These are phyloP conservation scores for Smutsia gigantea DNA, from an alignment of 2,797 vertebrate genomes.

Conservation along the genomic window DNA sequence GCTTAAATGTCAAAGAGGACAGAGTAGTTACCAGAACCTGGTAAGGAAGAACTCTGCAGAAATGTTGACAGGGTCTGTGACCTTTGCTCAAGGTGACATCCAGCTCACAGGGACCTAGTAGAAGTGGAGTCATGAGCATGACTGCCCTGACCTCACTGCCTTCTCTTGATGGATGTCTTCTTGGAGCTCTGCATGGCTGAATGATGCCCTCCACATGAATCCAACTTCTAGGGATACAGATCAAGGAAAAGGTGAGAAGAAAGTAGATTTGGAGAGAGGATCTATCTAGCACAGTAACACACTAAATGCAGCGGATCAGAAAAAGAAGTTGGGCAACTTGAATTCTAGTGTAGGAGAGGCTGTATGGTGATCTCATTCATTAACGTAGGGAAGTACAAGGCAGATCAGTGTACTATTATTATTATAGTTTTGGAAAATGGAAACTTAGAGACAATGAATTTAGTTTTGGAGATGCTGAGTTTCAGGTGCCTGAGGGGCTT, in stretches of 20 bases:
- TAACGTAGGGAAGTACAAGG: neutral
- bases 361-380: neutral
- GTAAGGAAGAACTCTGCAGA: neutral
- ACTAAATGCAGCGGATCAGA: neutral
- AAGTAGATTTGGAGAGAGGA: neutral
- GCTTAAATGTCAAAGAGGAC: neutral
- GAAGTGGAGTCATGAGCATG: neutral
- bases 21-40: neutral
- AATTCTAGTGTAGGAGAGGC: neutral
- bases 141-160: neutral
- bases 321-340: neutral
- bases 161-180: neutral
- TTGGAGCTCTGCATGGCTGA: neutral
- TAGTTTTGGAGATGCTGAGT: slow-evolving; percentile 5
- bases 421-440: neutral
- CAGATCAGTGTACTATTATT: neutral
- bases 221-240: neutral
- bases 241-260: neutral
- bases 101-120: neutral
- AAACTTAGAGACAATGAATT: neutral
- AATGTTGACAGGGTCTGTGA: neutral
- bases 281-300: neutral
- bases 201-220: neutral
- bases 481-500: neutral
- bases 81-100: neutral